These are phyloP conservation scores for Diachasmimorpha longicaudata DNA, from an alignment of 1,140 invertebrate genomes.

Conservation along the genomic window DNA sequence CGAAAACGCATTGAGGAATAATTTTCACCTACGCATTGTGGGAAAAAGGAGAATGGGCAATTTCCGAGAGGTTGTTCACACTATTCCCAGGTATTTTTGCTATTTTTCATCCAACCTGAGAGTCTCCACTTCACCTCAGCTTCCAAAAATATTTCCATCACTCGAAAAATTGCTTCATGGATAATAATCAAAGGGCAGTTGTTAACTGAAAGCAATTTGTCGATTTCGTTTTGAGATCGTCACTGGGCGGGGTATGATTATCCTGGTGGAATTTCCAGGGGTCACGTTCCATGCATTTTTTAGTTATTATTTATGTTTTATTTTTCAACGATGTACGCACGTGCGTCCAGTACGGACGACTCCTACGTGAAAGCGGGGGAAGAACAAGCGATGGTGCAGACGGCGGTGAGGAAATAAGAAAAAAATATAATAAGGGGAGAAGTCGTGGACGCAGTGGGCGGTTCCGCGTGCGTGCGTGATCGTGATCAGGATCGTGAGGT, in stretches of 20 bases:
- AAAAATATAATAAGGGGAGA: constrained; percentile 23
- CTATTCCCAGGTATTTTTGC: no score
- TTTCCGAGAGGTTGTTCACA: no score
- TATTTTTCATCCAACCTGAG: no score
- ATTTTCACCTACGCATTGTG: background rate
- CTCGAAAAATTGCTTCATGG: no score
- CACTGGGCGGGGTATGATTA: constrained; percentile 28
- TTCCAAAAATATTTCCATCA: no score
- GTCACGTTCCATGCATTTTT: constrained; percentile 20
- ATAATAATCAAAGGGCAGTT: background rate
- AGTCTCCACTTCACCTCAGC: no score
- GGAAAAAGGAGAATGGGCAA: no score
- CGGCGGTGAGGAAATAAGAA: constrained; percentile 11
- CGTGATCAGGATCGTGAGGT: constrained; percentile 55
- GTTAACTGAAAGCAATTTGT: constrained; percentile 24
- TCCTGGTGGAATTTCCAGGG: constrained; percentile 25
- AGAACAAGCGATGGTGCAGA: background rate
- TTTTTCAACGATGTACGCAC: constrained; percentile 23
- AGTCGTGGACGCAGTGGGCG: constrained; percentile 46
- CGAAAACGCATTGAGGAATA: background rate
- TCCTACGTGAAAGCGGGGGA: constrained; percentile 18
- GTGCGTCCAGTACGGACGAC: constrained; percentile 19
- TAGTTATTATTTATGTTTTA: background rate
- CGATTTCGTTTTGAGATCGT: constrained; percentile 31
- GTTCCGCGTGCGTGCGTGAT: constrained; percentile 55